Conservation (phyloP, 2,113 vertebrate species). For the Regulus satrapa region DNA sequence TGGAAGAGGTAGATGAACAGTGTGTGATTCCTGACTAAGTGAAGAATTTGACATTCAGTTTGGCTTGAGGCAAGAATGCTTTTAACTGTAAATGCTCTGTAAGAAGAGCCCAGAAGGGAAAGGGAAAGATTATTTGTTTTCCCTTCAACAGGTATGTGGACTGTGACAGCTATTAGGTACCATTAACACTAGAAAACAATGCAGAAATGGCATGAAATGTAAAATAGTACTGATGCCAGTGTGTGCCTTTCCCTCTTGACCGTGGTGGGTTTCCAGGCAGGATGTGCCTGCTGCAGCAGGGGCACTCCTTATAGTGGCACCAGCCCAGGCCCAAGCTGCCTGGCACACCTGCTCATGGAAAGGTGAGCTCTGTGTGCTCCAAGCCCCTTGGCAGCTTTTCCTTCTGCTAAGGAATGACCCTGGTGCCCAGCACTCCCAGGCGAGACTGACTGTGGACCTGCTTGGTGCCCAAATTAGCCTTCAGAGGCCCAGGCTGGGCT, state of each 20-base stretch:
- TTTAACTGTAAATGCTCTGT: neutral
- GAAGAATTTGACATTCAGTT: neutral
- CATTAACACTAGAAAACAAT: neutral
- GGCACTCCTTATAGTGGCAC: neutral
- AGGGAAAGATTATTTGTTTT: neutral
- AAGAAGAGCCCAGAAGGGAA: neutral
- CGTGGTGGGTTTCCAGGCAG: neutral
- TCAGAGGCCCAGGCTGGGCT: neutral
- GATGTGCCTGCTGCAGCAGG: neutral
- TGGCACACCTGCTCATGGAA: neutral
- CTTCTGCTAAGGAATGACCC: neutral
- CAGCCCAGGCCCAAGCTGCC: neutral
- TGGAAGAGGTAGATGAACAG: neutral
- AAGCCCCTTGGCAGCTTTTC: neutral
- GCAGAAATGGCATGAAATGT: neutral
- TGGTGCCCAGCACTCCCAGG: neutral
- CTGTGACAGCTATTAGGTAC: neutral
- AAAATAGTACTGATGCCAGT: neutral
- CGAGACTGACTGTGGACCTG: neutral
- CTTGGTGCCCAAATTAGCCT: neutral
- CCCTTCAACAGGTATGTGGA: neutral
- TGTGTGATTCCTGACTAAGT: neutral
- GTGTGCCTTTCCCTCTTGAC: no score
- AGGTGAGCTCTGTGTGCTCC: neutral
- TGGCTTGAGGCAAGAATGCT: neutral